Evolutionary conservation across 37 sponge, comb jelly and placozoan genomes (phyloP).

Genomic region (Agelas oroides): DNA sequence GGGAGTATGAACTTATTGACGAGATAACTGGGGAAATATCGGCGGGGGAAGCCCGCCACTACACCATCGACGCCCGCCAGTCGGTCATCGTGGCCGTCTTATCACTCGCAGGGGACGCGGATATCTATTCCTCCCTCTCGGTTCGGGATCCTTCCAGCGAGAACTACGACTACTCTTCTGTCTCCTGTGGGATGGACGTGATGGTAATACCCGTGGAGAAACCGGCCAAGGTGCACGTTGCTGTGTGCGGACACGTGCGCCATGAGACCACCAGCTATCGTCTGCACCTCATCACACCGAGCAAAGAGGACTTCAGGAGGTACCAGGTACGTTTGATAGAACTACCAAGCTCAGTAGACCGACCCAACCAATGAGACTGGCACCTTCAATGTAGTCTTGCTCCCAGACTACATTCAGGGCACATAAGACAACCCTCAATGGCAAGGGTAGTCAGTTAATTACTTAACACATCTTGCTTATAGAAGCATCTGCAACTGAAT

Average conservation of each 20-base stretch:
- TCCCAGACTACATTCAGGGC: too few species aligned
- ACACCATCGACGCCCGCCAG: constrained; percentile 16
- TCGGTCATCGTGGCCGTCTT: constrained; percentile 16
- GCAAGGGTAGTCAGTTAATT: too few species aligned
- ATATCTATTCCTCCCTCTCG: constrained; percentile 34
- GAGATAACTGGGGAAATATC: too few species aligned
- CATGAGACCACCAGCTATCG: constrained; percentile 25
- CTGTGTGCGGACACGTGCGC: constrained; percentile 45
- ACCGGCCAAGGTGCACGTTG: constrained; percentile 7
- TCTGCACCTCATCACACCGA: constrained; percentile 28
- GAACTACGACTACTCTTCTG: constrained; percentile 20
- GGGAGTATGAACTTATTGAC: too few species aligned
- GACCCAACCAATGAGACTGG: too few species aligned
- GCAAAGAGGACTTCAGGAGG: constrained; percentile 14
- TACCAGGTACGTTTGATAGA: constrained; percentile 36
- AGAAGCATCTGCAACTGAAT: too few species aligned
- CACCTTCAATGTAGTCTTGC: too few species aligned
- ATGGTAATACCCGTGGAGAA: constrained; percentile 3
- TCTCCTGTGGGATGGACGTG: constrained; percentile 53
- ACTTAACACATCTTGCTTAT: too few species aligned
- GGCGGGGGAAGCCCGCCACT: background rate
- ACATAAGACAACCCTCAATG: too few species aligned
- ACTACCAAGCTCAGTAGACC: too few species aligned
- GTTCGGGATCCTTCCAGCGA: constrained; percentile 33
- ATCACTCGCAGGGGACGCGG: constrained; percentile 54